These are phyloP conservation scores for Oncorhynchus nerka DNA, from an alignment of 2,113 vertebrate genomes.

Conservation along the genomic window DNA sequence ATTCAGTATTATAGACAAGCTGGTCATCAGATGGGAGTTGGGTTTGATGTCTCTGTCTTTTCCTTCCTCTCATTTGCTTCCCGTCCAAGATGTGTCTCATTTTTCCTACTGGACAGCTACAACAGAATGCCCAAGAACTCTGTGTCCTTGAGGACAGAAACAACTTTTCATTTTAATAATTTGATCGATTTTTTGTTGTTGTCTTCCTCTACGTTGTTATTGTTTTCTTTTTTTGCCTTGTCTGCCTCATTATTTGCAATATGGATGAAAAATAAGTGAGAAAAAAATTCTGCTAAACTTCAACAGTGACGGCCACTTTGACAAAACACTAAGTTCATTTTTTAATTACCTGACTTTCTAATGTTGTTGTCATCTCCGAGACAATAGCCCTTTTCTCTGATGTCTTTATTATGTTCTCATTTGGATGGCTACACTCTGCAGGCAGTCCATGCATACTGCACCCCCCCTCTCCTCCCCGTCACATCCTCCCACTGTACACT, in stretches of 20 bases:
- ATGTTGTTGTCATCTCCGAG: constrained; percentile 69
- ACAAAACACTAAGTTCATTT: constrained; percentile 74
- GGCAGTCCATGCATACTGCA: constrained; percentile 55
- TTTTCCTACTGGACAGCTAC: constrained; percentile 63
- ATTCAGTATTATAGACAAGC: constrained; percentile 77
- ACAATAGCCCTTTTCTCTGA: constrained; percentile 61
- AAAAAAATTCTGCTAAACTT: constrained; percentile 27
- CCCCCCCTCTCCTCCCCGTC: constrained; percentile 29
- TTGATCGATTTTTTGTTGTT: constrained; percentile 36
- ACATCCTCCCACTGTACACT: constrained; percentile 13
- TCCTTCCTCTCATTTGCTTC: constrained; percentile 52
- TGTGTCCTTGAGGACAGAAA: constrained; percentile 59
- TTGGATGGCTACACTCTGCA: constrained; percentile 68
- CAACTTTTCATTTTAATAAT: constrained; percentile 65
- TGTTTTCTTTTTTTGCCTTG: constrained; percentile 17
- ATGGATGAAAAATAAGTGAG: constrained; percentile 1
- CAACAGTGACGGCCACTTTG: constrained; percentile 66
- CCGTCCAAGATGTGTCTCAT: constrained; percentile 66
- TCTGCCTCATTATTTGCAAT: constrained; percentile 62
- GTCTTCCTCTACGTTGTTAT: neutral
- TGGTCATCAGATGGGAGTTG: constrained; percentile 81
- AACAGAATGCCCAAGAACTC: constrained; percentile 59
- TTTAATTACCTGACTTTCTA: constrained; percentile 76
- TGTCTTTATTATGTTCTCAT: constrained; percentile 73
- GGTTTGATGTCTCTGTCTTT: constrained; percentile 68